These are phyloP conservation scores for Falco columbarius DNA, from an alignment of 2,797 vertebrate genomes.

Conservation along the genomic window DNA sequence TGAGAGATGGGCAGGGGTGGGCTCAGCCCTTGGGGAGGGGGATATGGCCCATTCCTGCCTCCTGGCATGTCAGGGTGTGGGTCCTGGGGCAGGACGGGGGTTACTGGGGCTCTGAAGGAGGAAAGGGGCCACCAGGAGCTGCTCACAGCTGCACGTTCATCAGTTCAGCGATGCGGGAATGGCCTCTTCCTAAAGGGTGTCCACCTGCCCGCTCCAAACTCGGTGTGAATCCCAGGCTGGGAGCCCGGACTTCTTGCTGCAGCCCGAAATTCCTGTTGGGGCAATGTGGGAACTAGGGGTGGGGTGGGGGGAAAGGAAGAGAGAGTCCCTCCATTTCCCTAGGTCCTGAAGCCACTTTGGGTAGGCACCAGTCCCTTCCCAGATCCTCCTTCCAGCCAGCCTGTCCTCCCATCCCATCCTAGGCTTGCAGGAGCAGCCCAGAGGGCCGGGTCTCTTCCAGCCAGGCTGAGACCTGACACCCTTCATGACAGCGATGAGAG, in stretches of 20 bases:
- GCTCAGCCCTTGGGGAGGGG: background rate
- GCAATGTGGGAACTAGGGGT: background rate
- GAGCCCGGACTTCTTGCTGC: background rate
- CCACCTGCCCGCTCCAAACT: accelerated
- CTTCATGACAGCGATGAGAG: background rate
- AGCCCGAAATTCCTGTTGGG: background rate
- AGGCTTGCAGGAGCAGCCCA: background rate
- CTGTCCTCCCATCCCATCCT: background rate
- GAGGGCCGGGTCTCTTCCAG: background rate
- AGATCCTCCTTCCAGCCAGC: background rate
- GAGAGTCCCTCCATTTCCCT: background rate
- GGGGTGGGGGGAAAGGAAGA: too few species aligned
- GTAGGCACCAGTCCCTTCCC: background rate
- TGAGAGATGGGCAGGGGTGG: slow-evolving; percentile 59
- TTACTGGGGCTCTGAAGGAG: background rate
- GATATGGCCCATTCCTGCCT: accelerated
- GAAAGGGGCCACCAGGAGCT: background rate
- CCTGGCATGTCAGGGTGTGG: accelerated
- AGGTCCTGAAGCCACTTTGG: accelerated
- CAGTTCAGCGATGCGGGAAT: background rate
- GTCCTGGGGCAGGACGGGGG: accelerated
- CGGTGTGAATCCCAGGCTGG: accelerated
- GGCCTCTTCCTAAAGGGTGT: background rate
- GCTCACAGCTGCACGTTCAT: accelerated
- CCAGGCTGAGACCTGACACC: background rate